Evolutionary conservation across 2,113 vertebrate species (phyloP), one percentile per base, ranked within the genome.

Genomic region (Erythrolamprus reginae): DNA sequence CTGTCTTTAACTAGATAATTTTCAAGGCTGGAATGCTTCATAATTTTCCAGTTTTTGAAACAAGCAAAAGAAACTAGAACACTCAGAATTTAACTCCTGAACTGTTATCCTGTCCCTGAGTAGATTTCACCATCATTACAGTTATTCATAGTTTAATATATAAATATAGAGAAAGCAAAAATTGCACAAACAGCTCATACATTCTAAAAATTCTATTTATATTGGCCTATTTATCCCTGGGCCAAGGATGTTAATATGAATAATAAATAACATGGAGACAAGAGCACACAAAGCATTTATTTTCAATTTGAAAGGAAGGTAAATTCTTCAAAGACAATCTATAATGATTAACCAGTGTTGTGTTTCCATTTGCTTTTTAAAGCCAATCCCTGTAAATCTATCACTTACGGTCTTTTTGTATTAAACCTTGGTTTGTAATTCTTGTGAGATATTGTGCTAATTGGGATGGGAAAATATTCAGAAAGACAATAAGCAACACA

Each of bases 361-460:
- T 94, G 93, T 95, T 96, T 96, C 96, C 94, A 93, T 96, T 96
- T 95, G 88, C 82, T 93, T 96, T 96, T 96, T 0, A 89, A 96
- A 93, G 91, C 95, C 93, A 95, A 33, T 96, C 92, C 96, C 93
- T 93, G 94, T 95, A 94, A 93, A 88, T 90, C 53, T 95, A 94
- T 92, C 93, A 26, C 95, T 96, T 96, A 92, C 95, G 92, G 92
- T 95, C 91, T 88, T 93, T 86, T 91, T 94, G 26, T 92, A 93
- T 82, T 95, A 95, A 95, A 95, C 94, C 92, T 89, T 52, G 88
- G 95, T 90, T 92, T 87, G 84, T 89, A 90, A 87, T 89, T 96
- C 90, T 26, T 91, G 45, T 86, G 87, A 96, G 92, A 65, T 91
- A 47, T 92, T 92, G 88, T 92, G 93, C 70, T 92, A 91, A 33